Conservation (phyloP, 1,140 invertebrate genomes). For the Achatina immaculata region DNA sequence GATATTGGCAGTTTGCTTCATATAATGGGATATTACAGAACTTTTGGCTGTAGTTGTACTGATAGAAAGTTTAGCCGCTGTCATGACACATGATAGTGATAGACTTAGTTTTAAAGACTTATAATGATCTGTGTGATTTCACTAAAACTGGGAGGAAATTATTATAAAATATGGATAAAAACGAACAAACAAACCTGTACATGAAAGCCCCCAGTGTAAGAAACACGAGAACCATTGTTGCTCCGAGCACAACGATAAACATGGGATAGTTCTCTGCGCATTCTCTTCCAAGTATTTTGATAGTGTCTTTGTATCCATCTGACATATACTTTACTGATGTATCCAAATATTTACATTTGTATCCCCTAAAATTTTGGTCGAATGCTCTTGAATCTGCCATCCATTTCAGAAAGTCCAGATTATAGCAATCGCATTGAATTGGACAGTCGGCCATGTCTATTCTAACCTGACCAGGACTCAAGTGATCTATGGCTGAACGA, state of each 20-base stretch:
- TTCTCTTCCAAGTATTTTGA: neutral
- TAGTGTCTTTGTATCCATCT: constrained; percentile 8
- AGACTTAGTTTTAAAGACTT: too few relatives aligned
- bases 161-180: too few relatives aligned
- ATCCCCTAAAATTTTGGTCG: neutral
- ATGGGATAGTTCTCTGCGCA: constrained; percentile 8
- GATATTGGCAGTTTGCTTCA: too few relatives aligned
- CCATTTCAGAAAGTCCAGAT: constrained; percentile 27
- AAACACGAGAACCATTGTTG: neutral
- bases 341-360: constrained; percentile 7
- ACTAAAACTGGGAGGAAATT: too few relatives aligned
- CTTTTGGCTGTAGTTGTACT: too few relatives aligned
- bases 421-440: constrained; percentile 4
- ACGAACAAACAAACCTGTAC: too few relatives aligned
- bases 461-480: neutral
- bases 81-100: too few relatives aligned
- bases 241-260: neutral
- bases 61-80: too few relatives aligned
- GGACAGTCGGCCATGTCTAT: constrained; percentile 16
- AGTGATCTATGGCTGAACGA: neutral
- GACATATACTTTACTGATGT: neutral
- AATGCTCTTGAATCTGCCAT: constrained; percentile 5
- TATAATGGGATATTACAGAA: too few relatives aligned
- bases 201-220: neutral
- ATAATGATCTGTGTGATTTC: too few relatives aligned